Percentiles rank a stretch among this genome's conserved stretches.
phyloP scores from a whole-genome alignment of 2,797 vertebrate species.

The Sphenopsis melanotis region DNA sequence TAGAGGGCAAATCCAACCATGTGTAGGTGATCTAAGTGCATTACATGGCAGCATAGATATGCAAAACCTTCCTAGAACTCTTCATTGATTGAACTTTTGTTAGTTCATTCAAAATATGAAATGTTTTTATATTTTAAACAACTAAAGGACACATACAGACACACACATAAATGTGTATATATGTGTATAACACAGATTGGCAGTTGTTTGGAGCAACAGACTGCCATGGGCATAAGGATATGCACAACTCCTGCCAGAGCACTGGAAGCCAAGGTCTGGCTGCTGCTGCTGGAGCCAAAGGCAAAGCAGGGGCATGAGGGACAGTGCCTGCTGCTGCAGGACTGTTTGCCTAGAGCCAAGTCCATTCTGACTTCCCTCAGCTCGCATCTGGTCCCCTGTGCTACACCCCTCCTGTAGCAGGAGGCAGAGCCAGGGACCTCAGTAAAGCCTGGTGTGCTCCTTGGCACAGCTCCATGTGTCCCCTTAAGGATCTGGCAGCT shows the following conservation, averaged over 20 bases:
- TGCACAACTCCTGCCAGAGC: background rate
- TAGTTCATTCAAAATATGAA: background rate
- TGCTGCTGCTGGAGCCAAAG: rapidly evolving
- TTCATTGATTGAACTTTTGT: background rate
- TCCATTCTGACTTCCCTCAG: background rate
- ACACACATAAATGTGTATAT: no score
- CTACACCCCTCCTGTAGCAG: background rate
- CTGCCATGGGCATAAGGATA: background rate
- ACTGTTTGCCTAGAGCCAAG: background rate
- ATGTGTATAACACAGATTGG: background rate
- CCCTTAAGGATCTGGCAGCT: background rate
- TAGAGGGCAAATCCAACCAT: background rate
- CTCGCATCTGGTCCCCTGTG: background rate
- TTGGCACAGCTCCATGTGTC: background rate
- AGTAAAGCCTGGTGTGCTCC: background rate
- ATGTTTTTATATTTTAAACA: background rate
- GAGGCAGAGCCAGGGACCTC: background rate
- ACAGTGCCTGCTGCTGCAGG: background rate
- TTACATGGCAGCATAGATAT: background rate
- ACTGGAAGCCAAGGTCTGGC: background rate
- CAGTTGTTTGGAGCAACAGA: background rate
- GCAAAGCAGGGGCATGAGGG: background rate
- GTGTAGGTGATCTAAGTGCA: background rate
- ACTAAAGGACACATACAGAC: background rate
- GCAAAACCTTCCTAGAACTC: background rate